Percentiles rank a stretch among this genome's conserved stretches.
Evolutionary conservation across 2,888 invertebrate genomes (phyloP).

Genomic region (Acronicta aceris): DNA sequence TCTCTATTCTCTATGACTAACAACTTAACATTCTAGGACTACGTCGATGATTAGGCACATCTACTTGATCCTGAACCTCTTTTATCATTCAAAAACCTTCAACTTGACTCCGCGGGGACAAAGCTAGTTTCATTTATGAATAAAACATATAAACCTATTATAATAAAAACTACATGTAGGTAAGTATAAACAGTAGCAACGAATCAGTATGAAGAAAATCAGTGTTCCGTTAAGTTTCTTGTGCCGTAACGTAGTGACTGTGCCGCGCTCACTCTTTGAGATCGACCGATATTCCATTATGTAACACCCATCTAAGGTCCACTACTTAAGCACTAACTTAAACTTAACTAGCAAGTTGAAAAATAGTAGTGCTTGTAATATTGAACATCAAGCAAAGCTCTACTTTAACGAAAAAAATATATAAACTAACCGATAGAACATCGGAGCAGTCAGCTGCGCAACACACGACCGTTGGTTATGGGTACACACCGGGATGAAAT

Average conservation of each 20-base stretch:
- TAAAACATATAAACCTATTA: constrained; percentile 22
- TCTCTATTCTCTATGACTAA: constrained; percentile 52
- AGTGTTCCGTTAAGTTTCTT: constrained; percentile 59
- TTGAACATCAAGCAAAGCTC: constrained; percentile 46
- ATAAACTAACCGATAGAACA: constrained; percentile 84
- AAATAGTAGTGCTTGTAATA: constrained; percentile 46
- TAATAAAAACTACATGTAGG: constrained; percentile 21
- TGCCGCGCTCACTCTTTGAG: constrained; percentile 58
- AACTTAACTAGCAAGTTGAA: constrained; percentile 47
- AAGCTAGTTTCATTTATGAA: constrained; percentile 62
- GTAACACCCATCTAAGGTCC: constrained; percentile 65
- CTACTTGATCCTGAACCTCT: constrained; percentile 34
- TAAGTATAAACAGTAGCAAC: constrained; percentile 45
- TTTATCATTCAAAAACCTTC: constrained; percentile 34
- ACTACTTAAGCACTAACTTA: constrained; percentile 59
- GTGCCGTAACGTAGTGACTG: constrained; percentile 57
- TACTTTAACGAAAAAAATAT: constrained; percentile 47
- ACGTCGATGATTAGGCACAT: constrained; percentile 50
- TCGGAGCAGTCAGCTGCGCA: constrained; percentile 86
- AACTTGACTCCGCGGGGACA: constrained; percentile 55
- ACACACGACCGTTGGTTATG: constrained; percentile 79
- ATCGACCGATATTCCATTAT: constrained; percentile 68
- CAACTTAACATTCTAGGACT: constrained; percentile 52
- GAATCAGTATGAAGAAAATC: constrained; percentile 52
- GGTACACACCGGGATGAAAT: constrained; percentile 67